Evolutionary conservation across 2,113 vertebrate species (phyloP).

Genomic region (Phoenicopterus ruber): DNA sequence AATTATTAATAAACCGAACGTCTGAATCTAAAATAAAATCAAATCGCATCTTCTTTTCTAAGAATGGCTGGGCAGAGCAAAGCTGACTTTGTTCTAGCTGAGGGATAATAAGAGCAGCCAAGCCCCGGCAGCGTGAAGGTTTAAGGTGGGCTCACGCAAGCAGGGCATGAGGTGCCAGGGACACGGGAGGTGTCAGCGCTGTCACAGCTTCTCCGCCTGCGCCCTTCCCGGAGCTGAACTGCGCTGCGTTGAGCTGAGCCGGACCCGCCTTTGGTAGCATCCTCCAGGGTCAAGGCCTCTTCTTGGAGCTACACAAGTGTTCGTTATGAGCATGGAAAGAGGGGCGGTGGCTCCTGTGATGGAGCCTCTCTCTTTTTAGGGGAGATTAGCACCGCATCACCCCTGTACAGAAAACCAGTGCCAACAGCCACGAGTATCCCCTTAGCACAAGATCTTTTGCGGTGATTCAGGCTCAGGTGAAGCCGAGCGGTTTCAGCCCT

Average conservation of each 20-base stretch:
- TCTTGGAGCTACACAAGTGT: neutral
- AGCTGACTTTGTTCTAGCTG: neutral
- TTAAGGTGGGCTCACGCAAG: neutral
- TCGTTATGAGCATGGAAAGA: neutral
- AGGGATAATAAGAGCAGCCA: neutral
- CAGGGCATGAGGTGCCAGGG: neutral
- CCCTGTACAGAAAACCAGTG: neutral
- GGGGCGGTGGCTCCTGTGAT: too few relatives aligned
- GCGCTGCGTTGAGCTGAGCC: neutral
- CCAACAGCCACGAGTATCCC: too few relatives aligned
- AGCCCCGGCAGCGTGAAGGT: neutral
- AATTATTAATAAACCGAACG: conserved; percentile 46
- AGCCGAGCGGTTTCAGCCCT: neutral
- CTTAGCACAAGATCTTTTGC: neutral
- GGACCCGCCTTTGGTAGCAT: accelerated
- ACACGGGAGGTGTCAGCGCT: neutral
- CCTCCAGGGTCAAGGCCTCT: neutral
- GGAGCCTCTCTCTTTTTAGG: neutral
- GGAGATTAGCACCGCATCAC: neutral
- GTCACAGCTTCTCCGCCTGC: neutral
- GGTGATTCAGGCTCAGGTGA: neutral
- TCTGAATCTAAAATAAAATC: conserved; percentile 46
- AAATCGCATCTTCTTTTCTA: neutral
- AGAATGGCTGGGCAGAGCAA: neutral
- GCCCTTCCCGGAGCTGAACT: neutral